Percentiles rank a stretch among this genome's conserved stretches.
Conservation (phyloP, 2,113 vertebrate species). For the Grallaria varia region DNA sequence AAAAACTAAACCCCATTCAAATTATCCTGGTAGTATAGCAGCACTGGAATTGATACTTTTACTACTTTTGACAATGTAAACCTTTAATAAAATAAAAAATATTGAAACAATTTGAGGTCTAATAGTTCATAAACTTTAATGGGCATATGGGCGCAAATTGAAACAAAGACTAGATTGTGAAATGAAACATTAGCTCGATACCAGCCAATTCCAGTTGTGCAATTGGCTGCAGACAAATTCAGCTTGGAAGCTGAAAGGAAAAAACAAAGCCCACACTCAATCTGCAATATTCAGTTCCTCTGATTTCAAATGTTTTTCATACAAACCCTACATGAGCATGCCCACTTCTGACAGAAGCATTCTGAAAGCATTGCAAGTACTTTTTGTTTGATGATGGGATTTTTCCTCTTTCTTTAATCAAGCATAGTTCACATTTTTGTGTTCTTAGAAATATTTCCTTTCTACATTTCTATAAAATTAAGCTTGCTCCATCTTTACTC, state of each 20-base stretch:
- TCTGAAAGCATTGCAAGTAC: not conserved
- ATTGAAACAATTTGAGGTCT: constrained; percentile 70
- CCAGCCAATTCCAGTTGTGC: constrained; percentile 34
- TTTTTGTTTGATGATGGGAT: not conserved
- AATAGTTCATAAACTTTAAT: constrained; percentile 55
- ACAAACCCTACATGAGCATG: not conserved
- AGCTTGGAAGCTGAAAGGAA: constrained; percentile 4
- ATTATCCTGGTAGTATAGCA: constrained; percentile 76
- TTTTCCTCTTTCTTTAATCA: not conserved
- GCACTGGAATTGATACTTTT: constrained; percentile 70
- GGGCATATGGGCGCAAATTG: constrained; percentile 20
- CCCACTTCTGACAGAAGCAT: constrained; percentile 13
- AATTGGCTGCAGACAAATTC: constrained; percentile 41
- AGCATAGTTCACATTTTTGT: constrained; percentile 37
- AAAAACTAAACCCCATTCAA: constrained; percentile 65
- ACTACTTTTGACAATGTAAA: constrained; percentile 76
- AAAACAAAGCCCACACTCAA: constrained; percentile 32
- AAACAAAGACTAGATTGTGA: constrained; percentile 43
- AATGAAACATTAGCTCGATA: constrained; percentile 31
- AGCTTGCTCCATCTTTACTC: constrained; percentile 51
- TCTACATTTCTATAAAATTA: constrained; percentile 46
- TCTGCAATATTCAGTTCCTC: not conserved
- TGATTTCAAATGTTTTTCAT: not conserved
- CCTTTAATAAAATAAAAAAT: constrained; percentile 74
- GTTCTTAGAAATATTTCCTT: constrained; percentile 26